Base-by-base conservation (phyloP, 2,113 vertebrate species). In the Burhinus oedicnemus region DNA sequence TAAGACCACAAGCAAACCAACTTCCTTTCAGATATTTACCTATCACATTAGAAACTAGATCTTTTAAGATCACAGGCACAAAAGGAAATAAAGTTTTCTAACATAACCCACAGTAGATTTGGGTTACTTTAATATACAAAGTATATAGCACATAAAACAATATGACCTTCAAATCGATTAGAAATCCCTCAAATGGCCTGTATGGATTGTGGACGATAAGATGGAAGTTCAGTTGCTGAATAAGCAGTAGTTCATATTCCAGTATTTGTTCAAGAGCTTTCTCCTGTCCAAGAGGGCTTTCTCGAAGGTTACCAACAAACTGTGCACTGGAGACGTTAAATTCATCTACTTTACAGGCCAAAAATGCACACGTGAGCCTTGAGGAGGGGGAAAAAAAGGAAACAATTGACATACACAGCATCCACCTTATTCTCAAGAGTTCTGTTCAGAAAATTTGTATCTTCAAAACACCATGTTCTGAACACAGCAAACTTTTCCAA, bases 341-440 rank as follows among this genome's bases (percentile, higher is more conserved):
- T 97, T 99, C 99, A 68, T 99, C 99, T 93, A 99, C 99, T 98
- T 99, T 99, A 95, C 99, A 99, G 49, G 99, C 98, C 91, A 99
- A 97, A 97, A 99, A 99, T 0, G 98, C 98, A 96, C 99, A 99
- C 0, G 99, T 99, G 65, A 99, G 97, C 99, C 99, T 99, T 96
- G 25, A 92, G 60, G 27, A 90, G 15, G 58, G 60, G 70, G 15
- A 11, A 70, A 54, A 86, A 64, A 9, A 38, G 10, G 7, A 47
- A 76, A 65, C 8, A 84, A 85, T 6, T 93, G 22, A 32, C 16
- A 80, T 23, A 26, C 6, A 4, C 16, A n/a, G 26, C 32, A 95
- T 26, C 9, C 4, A 82, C 17, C 54, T 36, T 68, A 40, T 29
- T 57, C 20, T 42, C 14, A 81, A 52, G 52, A 91, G 23, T n/a